Base-by-base conservation (phyloP, 2,113 vertebrate genomes). In the Mugil cephalus region DNA sequence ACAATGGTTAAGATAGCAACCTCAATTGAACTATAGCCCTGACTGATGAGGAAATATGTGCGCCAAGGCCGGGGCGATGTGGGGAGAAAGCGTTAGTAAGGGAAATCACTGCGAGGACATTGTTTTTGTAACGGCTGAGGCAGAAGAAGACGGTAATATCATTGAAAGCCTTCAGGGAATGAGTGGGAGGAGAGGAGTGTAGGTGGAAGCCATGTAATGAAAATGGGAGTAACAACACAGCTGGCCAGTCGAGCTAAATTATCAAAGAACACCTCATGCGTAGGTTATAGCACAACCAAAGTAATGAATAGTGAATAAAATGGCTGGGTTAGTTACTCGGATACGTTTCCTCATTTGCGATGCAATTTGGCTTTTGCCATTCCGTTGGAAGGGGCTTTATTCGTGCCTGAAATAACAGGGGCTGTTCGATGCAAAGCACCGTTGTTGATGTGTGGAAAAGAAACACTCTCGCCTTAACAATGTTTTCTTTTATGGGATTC, bases 141-240 rank as follows among this genome's bases (percentile, higher is more conserved):
- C 75, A 69, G 66, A 52, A 69, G 72, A 56, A 75, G 65, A 86
- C 42, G 34, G 66, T 79, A 81, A 88, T 91, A 87, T 83, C 62
- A 64, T 46, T 52, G 51, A 67, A 82, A 48, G 15, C 76, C 80
- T 79, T 50, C 35, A 43, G 80, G 80, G 76, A 47, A 48, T 8
- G 67, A 45, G 73, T 83, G 69, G 78, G 84, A 64, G 78, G 80
- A 69, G 53, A 71, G 60, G 53, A 40, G 63, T 42, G 65, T 60
- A 72, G 86, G 77, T 73, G 77, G 77, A 74, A 52, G 67, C 74
- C 19, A 50, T 66, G 63, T 89, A 89, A 91, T 90, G 83, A 87
- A 87, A 88, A 84, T 79, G 87, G 86, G 86, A 89, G 79, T 60
- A 82, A 39, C 88, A 81, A 79, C 86, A 79, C 86, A 88, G 86